Evolutionary conservation across 2,888 invertebrate genomes (phyloP).

Genomic region (Steinernema carpocapsae): DNA sequence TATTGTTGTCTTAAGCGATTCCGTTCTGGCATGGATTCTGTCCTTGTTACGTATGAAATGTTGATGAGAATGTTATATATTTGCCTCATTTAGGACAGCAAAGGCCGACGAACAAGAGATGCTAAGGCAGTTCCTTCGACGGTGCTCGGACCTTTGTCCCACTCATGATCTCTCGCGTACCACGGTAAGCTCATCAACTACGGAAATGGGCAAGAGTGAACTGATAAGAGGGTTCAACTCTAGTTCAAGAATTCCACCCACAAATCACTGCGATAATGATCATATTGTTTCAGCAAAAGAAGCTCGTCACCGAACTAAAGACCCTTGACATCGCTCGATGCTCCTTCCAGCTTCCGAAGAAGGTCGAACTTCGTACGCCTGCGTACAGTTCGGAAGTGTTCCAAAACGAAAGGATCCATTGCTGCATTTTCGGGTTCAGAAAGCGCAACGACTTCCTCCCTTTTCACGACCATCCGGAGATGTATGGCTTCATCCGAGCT

Average conservation of each 20-base stretch:
- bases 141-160: not conserved
- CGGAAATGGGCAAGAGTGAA: not conserved
- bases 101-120: not conserved
- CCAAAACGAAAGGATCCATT: slow-evolving; percentile 5
- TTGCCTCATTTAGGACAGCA: not conserved
- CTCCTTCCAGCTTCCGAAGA: not conserved
- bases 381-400: not conserved
- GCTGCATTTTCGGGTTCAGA: slow-evolving; percentile 44
- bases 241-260: not conserved
- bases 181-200: not conserved
- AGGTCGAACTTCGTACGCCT: not conserved
- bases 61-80: no score
- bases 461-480: slow-evolving; percentile 58
- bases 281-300: not conserved
- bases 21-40: not conserved
- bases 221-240: not conserved
- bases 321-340: not conserved
- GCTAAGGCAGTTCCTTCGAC: not conserved
- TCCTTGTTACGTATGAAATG: not conserved
- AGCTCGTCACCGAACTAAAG: not conserved
- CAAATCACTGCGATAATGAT: not conserved
- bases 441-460: slow-evolving; percentile 47
- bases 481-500: slow-evolving; percentile 56
- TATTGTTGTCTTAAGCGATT: not conserved
- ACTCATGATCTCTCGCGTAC: not conserved